Percentiles rank a stretch among this genome's conserved stretches.
Evolutionary conservation across 2,888 invertebrate genomes (phyloP).

Genomic region (Zhuqinia jingwanae): DNA sequence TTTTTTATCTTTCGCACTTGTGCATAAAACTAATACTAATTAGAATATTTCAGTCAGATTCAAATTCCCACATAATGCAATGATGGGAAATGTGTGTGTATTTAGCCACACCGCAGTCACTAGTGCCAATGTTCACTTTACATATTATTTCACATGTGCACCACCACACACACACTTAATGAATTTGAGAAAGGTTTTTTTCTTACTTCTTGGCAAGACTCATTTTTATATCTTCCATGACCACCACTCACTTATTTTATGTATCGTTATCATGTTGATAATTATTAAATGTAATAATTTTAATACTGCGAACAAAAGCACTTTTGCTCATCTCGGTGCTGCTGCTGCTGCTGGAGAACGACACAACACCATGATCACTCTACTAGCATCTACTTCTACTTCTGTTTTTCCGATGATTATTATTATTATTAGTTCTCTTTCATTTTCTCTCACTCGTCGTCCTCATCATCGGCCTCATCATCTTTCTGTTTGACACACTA

Average conservation of each 20-base stretch:
- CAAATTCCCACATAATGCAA: too few species aligned
- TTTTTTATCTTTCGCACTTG: too few species aligned
- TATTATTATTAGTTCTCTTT: slow-evolving; percentile 37
- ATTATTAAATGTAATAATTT: neutral
- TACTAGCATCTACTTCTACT: neutral
- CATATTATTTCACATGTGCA: slow-evolving; percentile 3
- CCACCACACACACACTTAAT: neutral
- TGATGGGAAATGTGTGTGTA: too few species aligned
- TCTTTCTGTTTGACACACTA: slow-evolving; percentile 63
- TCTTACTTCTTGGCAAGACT: neutral
- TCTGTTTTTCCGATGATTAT: neutral
- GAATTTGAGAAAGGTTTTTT: too few species aligned
- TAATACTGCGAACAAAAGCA: slow-evolving; percentile 6
- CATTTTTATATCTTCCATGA: neutral
- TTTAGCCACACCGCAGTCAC: too few species aligned
- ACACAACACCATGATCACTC: neutral
- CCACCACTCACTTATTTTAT: neutral
- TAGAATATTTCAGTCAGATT: too few species aligned
- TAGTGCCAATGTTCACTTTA: too few species aligned
- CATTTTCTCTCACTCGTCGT: slow-evolving; percentile 26
- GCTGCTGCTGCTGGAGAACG: slow-evolving; percentile 4
- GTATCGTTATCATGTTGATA: too few species aligned
- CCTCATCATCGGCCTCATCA: slow-evolving; percentile 57
- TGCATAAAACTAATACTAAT: too few species aligned
- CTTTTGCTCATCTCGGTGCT: neutral